Base-by-base conservation (phyloP, 2,888 invertebrate species). In the Platycheirus rosarum region DNA sequence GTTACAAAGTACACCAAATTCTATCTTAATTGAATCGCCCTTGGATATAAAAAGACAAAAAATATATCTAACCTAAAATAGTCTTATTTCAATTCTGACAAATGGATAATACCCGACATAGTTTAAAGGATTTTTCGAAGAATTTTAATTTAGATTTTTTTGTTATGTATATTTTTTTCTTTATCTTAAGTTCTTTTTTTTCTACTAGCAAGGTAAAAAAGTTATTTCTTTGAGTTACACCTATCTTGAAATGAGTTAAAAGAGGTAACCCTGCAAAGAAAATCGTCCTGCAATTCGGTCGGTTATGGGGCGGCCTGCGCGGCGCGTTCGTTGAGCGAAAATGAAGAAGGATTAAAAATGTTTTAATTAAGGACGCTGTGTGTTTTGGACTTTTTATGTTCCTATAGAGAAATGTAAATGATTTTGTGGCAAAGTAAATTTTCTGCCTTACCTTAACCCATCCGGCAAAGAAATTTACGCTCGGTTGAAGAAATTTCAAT, bases 281-380 rank as follows among this genome's bases (percentile, higher is more conserved):
- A 49, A 42, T 35, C 49, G 49, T 66, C 66, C 32, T n/a, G n/a
- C n/a, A n/a, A n/a, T n/a, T n/a, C n/a, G n/a, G 42, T 66, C 73
- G 29, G 18, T 32, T 14, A 18, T n/a, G n/a, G n/a, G n/a, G n/a
- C n/a, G n/a, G n/a, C n/a, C n/a, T n/a, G n/a, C n/a, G n/a, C n/a
- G n/a, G n/a, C n/a, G n/a, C n/a, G 32, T 32, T 11, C 37, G 0
- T 8, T 57, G 49, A 18, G 13, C 6, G 60, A 68, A 74, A 49
- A 57, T 60, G 62, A 40, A 26, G 20, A 60, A 71, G 65, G 71
- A 66, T 60, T 60, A 40, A 60, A 80, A 80, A 76, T 76, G 65
- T 71, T 70, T 80, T 80, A 80, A 80, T 80, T 80, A 80, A 80
- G 80, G 42, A 35, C 70, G 37, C 76, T 57, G 51, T 80, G 69